A percentile compares a stretch with the other conserved stretches of the same genome.
Evolutionary conservation across 2,888 invertebrate species (phyloP).

Genomic region (Ichneumoninae sp.): DNA sequence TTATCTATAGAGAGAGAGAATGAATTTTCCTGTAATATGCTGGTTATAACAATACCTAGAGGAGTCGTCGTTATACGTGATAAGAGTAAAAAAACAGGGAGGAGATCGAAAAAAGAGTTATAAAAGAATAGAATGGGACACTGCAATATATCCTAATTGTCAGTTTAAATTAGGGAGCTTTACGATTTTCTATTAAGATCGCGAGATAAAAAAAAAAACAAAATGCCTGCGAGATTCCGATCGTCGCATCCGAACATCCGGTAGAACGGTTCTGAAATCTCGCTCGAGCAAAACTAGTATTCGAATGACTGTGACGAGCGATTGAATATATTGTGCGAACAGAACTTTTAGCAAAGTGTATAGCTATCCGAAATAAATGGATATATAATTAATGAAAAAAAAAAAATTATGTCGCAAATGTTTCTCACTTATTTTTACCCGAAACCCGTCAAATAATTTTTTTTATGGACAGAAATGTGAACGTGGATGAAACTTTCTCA

Average conservation of each 20-base stretch:
- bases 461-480: too few species aligned
- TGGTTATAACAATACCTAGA: constrained; percentile 59
- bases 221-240: constrained; percentile 47
- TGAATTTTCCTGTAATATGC: constrained; percentile 60
- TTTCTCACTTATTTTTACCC: constrained; percentile 20
- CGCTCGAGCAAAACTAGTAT: constrained; percentile 63
- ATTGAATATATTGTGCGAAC: constrained; percentile 58
- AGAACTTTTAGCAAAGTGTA: constrained; percentile 77
- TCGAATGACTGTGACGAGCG: constrained; percentile 68
- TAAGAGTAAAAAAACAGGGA: constrained; percentile 68
- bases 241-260: constrained; percentile 56
- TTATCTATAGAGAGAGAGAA: constrained; percentile 45
- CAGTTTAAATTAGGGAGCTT: constrained; percentile 81
- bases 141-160: constrained; percentile 83
- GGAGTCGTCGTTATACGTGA: constrained; percentile 72
- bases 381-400: constrained; percentile 74
- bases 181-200: constrained; percentile 76
- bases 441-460: neutral
- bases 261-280: neutral
- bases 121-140: constrained; percentile 78
- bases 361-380: constrained; percentile 82
- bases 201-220: constrained; percentile 39
- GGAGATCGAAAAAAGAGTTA: constrained; percentile 53
- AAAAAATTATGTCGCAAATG: neutral
- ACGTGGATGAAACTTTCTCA: neutral